phyloP scores from a whole-genome alignment of 1,140 invertebrate species.

The Pseudoatta argentina region DNA sequence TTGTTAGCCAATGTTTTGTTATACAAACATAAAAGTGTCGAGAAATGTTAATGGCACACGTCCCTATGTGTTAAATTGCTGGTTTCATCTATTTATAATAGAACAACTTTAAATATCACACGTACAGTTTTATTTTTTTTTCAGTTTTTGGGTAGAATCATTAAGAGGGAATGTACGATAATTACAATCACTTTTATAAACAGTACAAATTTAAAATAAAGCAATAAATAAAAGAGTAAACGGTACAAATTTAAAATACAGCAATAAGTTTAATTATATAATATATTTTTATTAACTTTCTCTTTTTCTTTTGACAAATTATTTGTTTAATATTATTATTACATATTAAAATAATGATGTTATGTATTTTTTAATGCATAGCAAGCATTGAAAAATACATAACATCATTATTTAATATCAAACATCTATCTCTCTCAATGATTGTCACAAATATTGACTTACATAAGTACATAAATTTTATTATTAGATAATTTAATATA shows the following conservation, averaged over 20 bases:
- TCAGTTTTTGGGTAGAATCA: neutral
- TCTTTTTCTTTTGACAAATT: neutral
- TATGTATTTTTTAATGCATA: too few species aligned
- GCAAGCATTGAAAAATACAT: neutral
- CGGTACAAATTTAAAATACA: neutral
- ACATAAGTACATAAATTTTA: neutral
- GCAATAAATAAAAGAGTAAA: neutral
- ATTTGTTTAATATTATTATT: conserved; percentile 2
- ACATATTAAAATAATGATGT: neutral
- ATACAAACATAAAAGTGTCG: conserved; percentile 14
- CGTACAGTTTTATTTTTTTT: neutral
- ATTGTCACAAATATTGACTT: neutral
- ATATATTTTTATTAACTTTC: neutral
- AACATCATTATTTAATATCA: neutral
- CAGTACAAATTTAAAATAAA: neutral
- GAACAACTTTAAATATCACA: neutral
- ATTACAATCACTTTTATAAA: neutral
- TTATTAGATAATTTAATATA: too few species aligned
- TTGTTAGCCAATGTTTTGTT: neutral
- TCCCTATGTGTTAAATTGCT: neutral
- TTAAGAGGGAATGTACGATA: neutral
- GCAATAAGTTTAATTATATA: neutral
- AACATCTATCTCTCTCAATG: neutral
- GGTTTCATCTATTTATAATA: neutral
- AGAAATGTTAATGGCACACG: conserved; percentile 11